phyloP scores from a whole-genome alignment of 2,113 vertebrate genomes.

The Hymenochirus boettgeri region DNA sequence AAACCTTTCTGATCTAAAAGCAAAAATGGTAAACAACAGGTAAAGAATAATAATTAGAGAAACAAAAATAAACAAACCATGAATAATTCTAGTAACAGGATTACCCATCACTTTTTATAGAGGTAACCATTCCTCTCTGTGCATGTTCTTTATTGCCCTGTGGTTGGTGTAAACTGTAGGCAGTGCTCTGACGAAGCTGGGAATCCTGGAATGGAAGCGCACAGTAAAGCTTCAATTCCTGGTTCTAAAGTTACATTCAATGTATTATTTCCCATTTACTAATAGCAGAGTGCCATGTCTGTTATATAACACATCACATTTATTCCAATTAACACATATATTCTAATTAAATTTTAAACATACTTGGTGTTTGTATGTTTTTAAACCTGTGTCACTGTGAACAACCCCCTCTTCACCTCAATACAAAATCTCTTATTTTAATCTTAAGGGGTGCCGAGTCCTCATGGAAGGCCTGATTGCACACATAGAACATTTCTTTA shows the following conservation, averaged over 20 bases:
- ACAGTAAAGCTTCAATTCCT: too few relatives aligned
- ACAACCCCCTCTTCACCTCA: too few relatives aligned
- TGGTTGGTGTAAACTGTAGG: conserved; percentile 95
- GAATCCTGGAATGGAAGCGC: conserved; percentile 81
- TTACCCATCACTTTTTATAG: conserved; percentile 95
- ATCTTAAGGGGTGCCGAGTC: too few relatives aligned
- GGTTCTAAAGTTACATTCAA: conserved; percentile 1
- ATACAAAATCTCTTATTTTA: too few relatives aligned
- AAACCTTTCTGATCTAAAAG: conserved; percentile 87
- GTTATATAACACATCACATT: too few relatives aligned
- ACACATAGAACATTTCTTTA: too few relatives aligned
- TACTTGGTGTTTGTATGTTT: too few relatives aligned
- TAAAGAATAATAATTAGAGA: background rate
- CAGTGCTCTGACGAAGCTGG: conserved; percentile 85
- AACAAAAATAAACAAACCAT: background rate
- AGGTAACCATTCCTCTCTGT: conserved; percentile 87
- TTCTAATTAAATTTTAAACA: too few relatives aligned
- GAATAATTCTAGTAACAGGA: conserved; percentile 21
- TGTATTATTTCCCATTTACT: background rate
- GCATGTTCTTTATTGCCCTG: conserved; percentile 97
- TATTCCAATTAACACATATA: too few relatives aligned
- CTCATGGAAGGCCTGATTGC: too few relatives aligned
- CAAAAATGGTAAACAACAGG: background rate
- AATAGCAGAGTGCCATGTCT: background rate
- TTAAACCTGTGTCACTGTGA: too few relatives aligned